Evolutionary conservation across 37 sponge, comb jelly and placozoan genomes (phyloP).

Genomic region (Chondrilla cf. caribensis): DNA sequence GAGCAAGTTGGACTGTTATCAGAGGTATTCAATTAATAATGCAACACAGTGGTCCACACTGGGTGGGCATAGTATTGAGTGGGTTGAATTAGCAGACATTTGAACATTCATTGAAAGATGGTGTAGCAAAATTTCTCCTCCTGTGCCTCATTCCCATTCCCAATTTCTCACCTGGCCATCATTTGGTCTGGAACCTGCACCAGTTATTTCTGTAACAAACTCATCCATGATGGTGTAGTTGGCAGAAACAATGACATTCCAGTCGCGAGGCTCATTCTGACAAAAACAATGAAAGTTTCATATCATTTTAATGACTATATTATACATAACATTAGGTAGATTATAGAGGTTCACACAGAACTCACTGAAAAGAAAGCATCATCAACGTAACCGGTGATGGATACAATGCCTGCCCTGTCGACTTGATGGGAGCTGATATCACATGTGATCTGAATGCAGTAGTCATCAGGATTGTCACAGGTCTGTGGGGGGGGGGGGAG

Average conservation of each 20-base stretch:
- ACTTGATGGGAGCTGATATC: not conserved
- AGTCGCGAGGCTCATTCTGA: constrained; percentile 3
- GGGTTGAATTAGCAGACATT: too few relatives aligned
- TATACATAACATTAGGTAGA: too few relatives aligned
- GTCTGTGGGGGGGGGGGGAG: not conserved
- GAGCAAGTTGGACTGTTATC: too few relatives aligned
- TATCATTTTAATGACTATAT: too few relatives aligned
- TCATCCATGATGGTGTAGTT: constrained; percentile 24
- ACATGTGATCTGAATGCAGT: not conserved
- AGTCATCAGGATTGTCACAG: not conserved
- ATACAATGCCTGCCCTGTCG: not conserved
- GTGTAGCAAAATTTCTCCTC: not conserved
- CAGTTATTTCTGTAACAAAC: not conserved
- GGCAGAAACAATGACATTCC: not conserved
- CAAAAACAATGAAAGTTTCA: not conserved
- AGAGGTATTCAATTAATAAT: too few relatives aligned
- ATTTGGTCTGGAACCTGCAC: constrained; percentile 12
- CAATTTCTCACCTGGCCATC: not conserved
- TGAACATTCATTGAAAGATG: not conserved
- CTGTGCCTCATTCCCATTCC: not conserved
- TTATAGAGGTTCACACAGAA: too few relatives aligned
- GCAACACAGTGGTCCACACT: too few relatives aligned
- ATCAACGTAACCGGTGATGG: constrained; percentile 12
- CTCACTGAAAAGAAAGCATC: constrained; percentile 29
- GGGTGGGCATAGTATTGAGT: too few relatives aligned